A percentile compares a stretch with the other conserved stretches of the same genome.
Conservation (phyloP, 2,888 invertebrate genomes). For the Ypsolopha scabrella region DNA sequence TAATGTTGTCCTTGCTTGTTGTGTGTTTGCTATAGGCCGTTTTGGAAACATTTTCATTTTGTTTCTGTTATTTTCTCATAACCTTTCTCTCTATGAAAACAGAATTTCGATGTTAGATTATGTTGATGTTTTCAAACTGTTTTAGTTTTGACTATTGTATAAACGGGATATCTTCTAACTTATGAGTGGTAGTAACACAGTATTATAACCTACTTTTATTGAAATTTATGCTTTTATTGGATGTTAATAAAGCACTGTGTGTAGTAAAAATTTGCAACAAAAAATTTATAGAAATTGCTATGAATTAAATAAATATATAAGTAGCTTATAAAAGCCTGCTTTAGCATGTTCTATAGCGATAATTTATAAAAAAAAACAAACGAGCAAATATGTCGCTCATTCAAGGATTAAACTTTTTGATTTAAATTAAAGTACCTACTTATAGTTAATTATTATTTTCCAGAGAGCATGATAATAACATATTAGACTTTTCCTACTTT, state of each 20-base stretch:
- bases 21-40: slow-evolving; percentile 70
- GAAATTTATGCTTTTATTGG: background rate
- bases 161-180: no score
- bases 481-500: no score
- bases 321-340: slow-evolving; percentile 25
- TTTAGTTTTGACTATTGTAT: slow-evolving; percentile 8
- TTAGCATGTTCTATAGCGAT: slow-evolving; percentile 27
- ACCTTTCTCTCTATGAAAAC: background rate
- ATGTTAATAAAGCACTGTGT: background rate
- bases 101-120: background rate
- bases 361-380: no score
- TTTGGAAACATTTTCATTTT: slow-evolving; percentile 59
- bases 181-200: no score
- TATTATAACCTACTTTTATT: background rate
- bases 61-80: slow-evolving; percentile 15
- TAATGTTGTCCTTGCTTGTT: slow-evolving; percentile 62
- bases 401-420: no score
- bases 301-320: no score
- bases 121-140: slow-evolving; percentile 13
- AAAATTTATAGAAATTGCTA: slow-evolving; percentile 7
- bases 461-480: no score
- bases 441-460: no score
- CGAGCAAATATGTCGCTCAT: no score
- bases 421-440: no score
- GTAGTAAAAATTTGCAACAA: background rate